Conservation (phyloP, 2,113 vertebrate genomes). For the Neodon shergylaensis region DNA sequence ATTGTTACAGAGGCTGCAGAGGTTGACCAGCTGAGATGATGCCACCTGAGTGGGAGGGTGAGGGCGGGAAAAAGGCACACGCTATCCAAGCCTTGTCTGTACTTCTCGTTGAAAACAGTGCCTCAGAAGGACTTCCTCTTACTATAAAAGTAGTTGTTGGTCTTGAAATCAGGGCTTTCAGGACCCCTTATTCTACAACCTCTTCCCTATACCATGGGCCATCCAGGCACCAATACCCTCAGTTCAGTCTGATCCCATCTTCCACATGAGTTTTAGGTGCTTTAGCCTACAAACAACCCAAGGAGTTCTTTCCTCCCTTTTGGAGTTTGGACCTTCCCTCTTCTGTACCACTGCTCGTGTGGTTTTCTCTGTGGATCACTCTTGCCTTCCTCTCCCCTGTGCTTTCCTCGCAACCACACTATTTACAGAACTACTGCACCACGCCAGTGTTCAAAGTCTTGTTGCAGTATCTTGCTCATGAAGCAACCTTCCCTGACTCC, state of each 20-base stretch:
- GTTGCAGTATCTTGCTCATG: not conserved
- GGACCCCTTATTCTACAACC: not conserved
- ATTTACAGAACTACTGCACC: not conserved
- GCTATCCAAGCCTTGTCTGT: not conserved
- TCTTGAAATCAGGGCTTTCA: not conserved
- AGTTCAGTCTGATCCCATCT: not conserved
- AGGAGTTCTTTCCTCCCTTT: not conserved
- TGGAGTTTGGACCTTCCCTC: not conserved
- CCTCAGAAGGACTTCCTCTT: not conserved
- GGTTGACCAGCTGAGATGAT: not conserved
- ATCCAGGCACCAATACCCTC: not conserved
- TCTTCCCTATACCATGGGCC: not conserved
- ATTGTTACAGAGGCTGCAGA: not conserved
- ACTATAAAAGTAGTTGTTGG: not conserved
- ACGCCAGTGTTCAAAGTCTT: not conserved
- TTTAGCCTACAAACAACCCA: not conserved
- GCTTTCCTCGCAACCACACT: not conserved
- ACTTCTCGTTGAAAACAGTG: not conserved
- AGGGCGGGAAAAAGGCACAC: not conserved
- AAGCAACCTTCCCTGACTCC: not conserved
- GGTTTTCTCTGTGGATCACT: not conserved
- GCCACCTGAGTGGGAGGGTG: fast-evolving
- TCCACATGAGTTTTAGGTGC: not conserved
- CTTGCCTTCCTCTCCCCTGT: not conserved
- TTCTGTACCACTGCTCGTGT: not conserved